phyloP scores from a whole-genome alignment of 2,888 invertebrate species.

The Eubasilissa splendida region DNA sequence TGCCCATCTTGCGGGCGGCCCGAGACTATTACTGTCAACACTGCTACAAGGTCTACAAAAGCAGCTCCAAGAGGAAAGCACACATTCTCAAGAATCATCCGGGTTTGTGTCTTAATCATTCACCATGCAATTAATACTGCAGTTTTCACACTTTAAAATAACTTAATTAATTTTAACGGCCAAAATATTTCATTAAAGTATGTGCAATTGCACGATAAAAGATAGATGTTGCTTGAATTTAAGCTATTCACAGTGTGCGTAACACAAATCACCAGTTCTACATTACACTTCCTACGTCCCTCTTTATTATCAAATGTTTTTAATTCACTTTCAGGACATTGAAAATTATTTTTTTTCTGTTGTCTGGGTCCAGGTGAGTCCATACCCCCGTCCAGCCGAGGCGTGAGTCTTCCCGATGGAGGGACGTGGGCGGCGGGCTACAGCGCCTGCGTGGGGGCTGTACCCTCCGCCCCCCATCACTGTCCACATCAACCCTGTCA shows the following conservation, averaged over 20 bases:
- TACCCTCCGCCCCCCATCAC: conserved; percentile 79
- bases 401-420: conserved; percentile 70
- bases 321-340: background rate
- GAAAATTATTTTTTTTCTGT: background rate
- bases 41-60: conserved; percentile 86
- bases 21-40: conserved; percentile 86
- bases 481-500: conserved; percentile 83
- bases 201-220: too few relatives aligned
- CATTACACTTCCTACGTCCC: too few relatives aligned
- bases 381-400: conserved; percentile 65
- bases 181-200: too few relatives aligned
- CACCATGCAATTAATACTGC: background rate
- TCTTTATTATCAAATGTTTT: too few relatives aligned
- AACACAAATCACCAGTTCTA: too few relatives aligned
- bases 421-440: conserved; percentile 44
- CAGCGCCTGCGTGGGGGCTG: conserved; percentile 74
- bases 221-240: too few relatives aligned
- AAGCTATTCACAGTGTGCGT: too few relatives aligned
- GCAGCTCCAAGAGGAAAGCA: conserved; percentile 84
- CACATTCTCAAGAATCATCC: conserved; percentile 88
- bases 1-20: conserved; percentile 82
- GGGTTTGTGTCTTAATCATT: conserved; percentile 63
- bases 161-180: background rate
- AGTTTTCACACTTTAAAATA: background rate
- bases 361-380: conserved; percentile 49